A percentile compares a stretch with the other conserved stretches of the same genome.
These are phyloP conservation scores for Cryptocephalus moraei DNA, from an alignment of 2,888 invertebrate species.

Conservation along the genomic window DNA sequence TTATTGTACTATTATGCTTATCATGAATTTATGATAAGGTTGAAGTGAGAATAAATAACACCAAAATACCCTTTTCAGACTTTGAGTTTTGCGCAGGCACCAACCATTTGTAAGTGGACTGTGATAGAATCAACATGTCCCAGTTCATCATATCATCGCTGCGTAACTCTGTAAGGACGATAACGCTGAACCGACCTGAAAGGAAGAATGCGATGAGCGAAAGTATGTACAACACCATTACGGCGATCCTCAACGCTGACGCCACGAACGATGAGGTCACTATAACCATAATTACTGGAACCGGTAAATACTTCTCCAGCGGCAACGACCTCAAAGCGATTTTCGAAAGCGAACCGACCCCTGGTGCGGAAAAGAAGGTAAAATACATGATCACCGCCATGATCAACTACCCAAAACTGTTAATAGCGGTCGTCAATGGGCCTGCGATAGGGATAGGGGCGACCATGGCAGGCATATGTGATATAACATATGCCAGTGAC, in stretches of 20 bases:
- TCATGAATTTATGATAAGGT: no score
- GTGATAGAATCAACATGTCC: no score
- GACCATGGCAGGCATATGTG: slow-evolving; percentile 77
- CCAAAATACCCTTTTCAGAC: no score
- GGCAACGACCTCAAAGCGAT: slow-evolving; percentile 60
- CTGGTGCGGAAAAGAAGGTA: slow-evolving; percentile 7
- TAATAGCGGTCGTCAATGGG: slow-evolving; percentile 86
- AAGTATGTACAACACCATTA: slow-evolving; percentile 57
- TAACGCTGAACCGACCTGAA: slow-evolving; percentile 63
- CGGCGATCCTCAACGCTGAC: slow-evolving; percentile 55
- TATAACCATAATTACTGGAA: slow-evolving; percentile 68
- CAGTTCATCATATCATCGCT: not conserved
- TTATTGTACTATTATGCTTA: no score
- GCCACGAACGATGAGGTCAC: slow-evolving; percentile 54
- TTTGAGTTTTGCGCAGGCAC: no score
- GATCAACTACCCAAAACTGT: slow-evolving; percentile 78
- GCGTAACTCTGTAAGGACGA: slow-evolving; percentile 44
- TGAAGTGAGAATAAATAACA: no score
- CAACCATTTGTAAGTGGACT: no score
- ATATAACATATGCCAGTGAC: slow-evolving; percentile 81
- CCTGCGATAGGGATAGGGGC: slow-evolving; percentile 87
- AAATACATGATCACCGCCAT: slow-evolving; percentile 58
- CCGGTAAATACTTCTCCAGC: slow-evolving; percentile 72
- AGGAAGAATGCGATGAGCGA: slow-evolving; percentile 70
- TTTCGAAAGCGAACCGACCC: slow-evolving; percentile 1